Evolutionary conservation across 2,888 invertebrate genomes (phyloP), one percentile per base, ranked within the genome.

Genomic region (Therioaphis trifolii): DNA sequence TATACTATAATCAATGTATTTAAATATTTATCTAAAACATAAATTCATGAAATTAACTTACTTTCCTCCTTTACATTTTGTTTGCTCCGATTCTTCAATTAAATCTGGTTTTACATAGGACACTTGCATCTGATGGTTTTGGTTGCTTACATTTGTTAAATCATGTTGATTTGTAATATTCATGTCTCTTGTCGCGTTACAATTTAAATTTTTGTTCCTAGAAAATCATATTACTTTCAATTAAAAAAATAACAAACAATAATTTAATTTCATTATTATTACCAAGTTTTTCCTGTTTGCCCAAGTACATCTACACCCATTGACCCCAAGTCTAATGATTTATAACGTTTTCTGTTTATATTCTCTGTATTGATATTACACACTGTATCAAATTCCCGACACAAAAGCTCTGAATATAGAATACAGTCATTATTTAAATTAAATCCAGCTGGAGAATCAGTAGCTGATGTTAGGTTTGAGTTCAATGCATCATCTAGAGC

Each of bases 401-500:
- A 94, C 84, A 94, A 78, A 52, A 86, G 91, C 87, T 94, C 93
- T 87, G 93, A 92, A 90, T 93, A 94, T 86, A 94, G 88, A 72
- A 91, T 90, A 85, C 90, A 90, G 78, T 90, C 90, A 86, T 91
- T 91, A 69, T 90, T 90, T 24, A 84, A 71, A 78, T 85, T 84
- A 14, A 74, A 82, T 9, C 74, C 74, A n/a, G 80, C 80, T 5
- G 82, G 72, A 52, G 82, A 82, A 15, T 74, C 82, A 9, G 82
- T 82, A 49, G 82, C 9, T 5, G 82, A 82, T 24, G 82, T 61
- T n/a, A 82, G 68, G 89, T 92, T 92, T 86, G 92, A 92, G 88
- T 93, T 93, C 87, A 92, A 91, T 76, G 93, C 94, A 87, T 94
- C 94, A 89, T 94, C 94, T 88, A 95, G 91, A 11, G 82, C 82